Evolutionary conservation across 1,140 invertebrate genomes (phyloP).

Genomic region (Temnothorax longispinosus): DNA sequence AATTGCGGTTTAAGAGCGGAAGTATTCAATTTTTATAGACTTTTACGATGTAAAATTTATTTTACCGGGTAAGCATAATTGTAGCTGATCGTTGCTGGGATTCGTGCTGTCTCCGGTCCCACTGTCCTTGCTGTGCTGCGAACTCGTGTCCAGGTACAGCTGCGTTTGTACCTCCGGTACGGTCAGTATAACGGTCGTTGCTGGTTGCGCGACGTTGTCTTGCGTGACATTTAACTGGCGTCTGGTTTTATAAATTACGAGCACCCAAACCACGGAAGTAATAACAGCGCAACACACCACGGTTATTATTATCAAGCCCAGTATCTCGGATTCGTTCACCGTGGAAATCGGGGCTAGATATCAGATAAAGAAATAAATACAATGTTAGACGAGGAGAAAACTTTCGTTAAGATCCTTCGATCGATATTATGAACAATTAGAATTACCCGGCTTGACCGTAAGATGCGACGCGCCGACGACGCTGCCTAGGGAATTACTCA

Average conservation of each 20-base stretch:
- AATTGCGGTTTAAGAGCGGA: not conserved
- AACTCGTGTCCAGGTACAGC: slow-evolving; percentile 83
- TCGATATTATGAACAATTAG: not conserved
- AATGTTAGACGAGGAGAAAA: slow-evolving; percentile 38
- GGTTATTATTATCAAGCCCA: slow-evolving; percentile 95
- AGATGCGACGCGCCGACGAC: slow-evolving; percentile 86
- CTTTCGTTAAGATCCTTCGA: slow-evolving; percentile 2
- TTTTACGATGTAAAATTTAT: slow-evolving; percentile 39
- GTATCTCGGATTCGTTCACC: slow-evolving; percentile 89
- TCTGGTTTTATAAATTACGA: slow-evolving; percentile 95
- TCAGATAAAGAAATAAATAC: slow-evolving; percentile 26
- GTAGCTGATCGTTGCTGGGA: slow-evolving; percentile 87
- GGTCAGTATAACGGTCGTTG: slow-evolving; percentile 40
- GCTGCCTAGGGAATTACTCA: slow-evolving; percentile 93
- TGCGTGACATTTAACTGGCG: slow-evolving; percentile 86
- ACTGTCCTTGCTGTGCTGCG: slow-evolving; percentile 87
- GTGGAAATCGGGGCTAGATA: slow-evolving; percentile 80
- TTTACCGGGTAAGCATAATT: slow-evolving; percentile 82
- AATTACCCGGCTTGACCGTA: slow-evolving; percentile 87
- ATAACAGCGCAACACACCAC: slow-evolving; percentile 95
- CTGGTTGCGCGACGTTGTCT: slow-evolving; percentile 64
- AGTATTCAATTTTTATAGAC: not conserved
- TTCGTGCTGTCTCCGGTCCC: slow-evolving; percentile 88
- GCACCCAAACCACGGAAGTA: slow-evolving; percentile 96
- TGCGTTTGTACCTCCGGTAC: slow-evolving; percentile 79